phyloP scores from a whole-genome alignment of 2,888 invertebrate species.

The Dendrolimus pini region DNA sequence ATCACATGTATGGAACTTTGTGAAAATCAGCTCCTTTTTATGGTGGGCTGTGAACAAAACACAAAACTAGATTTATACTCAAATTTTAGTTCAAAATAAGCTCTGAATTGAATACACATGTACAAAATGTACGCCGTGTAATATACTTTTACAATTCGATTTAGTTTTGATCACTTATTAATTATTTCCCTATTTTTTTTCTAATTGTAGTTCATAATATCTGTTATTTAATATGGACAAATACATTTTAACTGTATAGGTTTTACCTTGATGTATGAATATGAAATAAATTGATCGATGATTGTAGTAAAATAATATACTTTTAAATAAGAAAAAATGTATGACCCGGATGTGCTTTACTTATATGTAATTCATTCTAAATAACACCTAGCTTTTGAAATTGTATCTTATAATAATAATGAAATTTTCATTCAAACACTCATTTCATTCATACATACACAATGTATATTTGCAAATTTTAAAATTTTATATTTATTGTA shows the following conservation, averaged over 20 bases:
- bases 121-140: background rate
- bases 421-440: no score
- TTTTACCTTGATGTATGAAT: background rate
- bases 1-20: no score
- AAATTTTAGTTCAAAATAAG: no score
- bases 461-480: no score
- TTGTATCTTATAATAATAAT: no score
- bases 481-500: no score
- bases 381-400: background rate
- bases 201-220: background rate
- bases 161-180: slow-evolving; percentile 4
- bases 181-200: slow-evolving; percentile 2
- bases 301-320: background rate
- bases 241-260: background rate
- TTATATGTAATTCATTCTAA: background rate
- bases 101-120: no score
- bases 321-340: background rate
- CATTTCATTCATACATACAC: no score
- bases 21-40: no score
- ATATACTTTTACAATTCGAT: background rate
- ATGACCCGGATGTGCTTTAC: background rate
- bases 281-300: background rate
- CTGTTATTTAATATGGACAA: background rate
- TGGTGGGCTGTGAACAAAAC: no score
- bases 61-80: no score